Evolutionary conservation across 2,113 vertebrate species (phyloP), one percentile per base, ranked within the genome.

Genomic region (Hydropotes inermis): DNA sequence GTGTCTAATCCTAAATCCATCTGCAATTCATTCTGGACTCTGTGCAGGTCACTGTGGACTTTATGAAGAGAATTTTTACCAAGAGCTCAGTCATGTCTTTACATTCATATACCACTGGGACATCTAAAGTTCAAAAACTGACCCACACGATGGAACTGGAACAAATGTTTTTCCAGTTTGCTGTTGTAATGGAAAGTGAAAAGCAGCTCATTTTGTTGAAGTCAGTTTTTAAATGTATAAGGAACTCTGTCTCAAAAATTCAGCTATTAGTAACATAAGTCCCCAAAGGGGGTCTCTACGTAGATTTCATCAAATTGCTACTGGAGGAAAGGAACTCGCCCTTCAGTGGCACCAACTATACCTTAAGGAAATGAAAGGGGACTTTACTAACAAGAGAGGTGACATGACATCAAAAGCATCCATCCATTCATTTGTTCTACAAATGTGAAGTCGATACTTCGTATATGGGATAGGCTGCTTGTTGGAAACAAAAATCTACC

Each of bases 41-140:
- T 91, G 52, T 61, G n/a, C 11, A 50, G 15, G 17, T 94, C 33
- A 96, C 39, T 17, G 1, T 43, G 76, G 36, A 12, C 47, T n/a
- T 92, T 87, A 79, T 13, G 83, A 5, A 89, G 45, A 95, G 30
- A 97, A 96, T 45, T 96, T 96, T 91, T 82, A 67, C 57, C 83
- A 55, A 81, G 45, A 92, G 43, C 85, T 95, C 60, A 60, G 36
- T 52, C 54, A 6, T 50, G 10, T 91, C 78, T 91, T 95, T 84
- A 33, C 58, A 36, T 87, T 83, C 28, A 28, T 50, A 82, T 21
- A 33, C 87, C 7, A 12, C 43, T 60, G 50, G 78, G 60, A 87
- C 52, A 81, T 55, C n/a, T 93, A 79, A 91, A 47, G 60, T 95
- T 97, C 85, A 82, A 89, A 74, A 84, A 82, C 0, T 88, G 81